Evolutionary conservation across 92 coral and sea anemone genomes (phyloP), one percentile per base, ranked within the genome.

Genomic region (Metridium senile): DNA sequence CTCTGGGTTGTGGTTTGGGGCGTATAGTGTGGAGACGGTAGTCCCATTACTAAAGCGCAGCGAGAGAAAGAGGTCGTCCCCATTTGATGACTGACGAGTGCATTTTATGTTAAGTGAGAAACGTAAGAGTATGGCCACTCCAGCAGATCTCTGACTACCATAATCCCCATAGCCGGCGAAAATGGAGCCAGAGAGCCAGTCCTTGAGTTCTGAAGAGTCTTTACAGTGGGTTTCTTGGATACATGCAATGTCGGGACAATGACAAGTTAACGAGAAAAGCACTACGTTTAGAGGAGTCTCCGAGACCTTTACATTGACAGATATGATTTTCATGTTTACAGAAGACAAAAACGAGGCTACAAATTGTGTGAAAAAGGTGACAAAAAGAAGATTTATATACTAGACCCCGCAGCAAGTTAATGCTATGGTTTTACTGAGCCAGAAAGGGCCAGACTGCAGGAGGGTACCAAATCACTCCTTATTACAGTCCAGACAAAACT

Each of bases 1-100:
- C 6, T 18, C 71, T 0, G 75, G 83, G 9, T 73, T 66, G 1
- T 43, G 53, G 52, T 76, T 80, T 0, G 89, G 89, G 0, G 89
- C 89, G 29, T 80, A 79, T 0, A 67, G 7, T 7, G 7, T 45
- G 51, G 16, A 45, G 9, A 45, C 51, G 16, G 51, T 45, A 45
- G 16, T 7, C 16, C 16, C 51, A 45, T 45, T 7, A 7, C 16
- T 45, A 7, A 45, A 45, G 51, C 51, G 7, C 7, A 45, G 51
- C 16, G 16, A 7, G 7, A 45, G 9, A 16, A 7, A 7, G 7
- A 7, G 7, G 51, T 16, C 51, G 16, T 7, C 51, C 16, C 16
- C 16, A 16, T 7, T 7, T 7, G 7, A 45, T 7, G 51, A 45
- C 51, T 45, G 51, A 7, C 16, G 7, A 45, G 16, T 7, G 16